These are phyloP conservation scores for Machaerirhynchus nigripectus DNA, from an alignment of 2,113 vertebrate species.

Conservation along the genomic window DNA sequence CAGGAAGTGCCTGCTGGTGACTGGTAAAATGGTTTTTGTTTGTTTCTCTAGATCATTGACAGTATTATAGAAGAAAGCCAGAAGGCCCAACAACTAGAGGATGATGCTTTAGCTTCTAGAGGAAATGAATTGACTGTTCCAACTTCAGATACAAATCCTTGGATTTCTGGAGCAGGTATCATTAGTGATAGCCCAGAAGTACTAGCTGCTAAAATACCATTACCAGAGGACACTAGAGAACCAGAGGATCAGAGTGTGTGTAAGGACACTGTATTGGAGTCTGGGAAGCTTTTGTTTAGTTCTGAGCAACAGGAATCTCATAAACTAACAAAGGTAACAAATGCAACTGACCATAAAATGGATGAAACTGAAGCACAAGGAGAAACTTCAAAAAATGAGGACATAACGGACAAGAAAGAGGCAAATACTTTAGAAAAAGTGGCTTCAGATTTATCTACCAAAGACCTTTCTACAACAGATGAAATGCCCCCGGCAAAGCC, in stretches of 20 bases:
- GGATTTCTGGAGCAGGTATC: slow-evolving; percentile 56
- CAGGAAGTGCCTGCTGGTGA: not conserved
- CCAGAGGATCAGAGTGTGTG: not conserved
- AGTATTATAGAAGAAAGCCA: slow-evolving; percentile 97
- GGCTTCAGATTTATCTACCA: slow-evolving; percentile 60
- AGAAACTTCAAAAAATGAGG: slow-evolving; percentile 19
- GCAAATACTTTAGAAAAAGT: slow-evolving; percentile 76
- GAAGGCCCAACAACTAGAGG: slow-evolving; percentile 78
- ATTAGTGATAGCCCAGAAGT: slow-evolving; percentile 64
- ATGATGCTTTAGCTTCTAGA: slow-evolving; percentile 70
- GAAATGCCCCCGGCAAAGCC: slow-evolving; percentile 84
- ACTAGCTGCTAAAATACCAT: slow-evolving; percentile 43
- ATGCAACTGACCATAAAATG: slow-evolving; percentile 23
- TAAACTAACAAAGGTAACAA: slow-evolving; percentile 25
- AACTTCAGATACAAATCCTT: slow-evolving; percentile 16
- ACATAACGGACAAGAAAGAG: slow-evolving; percentile 60
- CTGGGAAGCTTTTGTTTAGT: slow-evolving; percentile 25
- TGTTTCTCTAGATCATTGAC: slow-evolving; percentile 87
- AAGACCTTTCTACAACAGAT: slow-evolving; percentile 69
- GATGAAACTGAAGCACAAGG: slow-evolving; percentile 33
- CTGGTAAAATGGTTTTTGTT: not conserved
- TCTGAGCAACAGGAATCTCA: slow-evolving; percentile 47
- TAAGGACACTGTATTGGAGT: slow-evolving; percentile 46
- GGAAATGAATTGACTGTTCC: slow-evolving; percentile 44
- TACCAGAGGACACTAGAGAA: slow-evolving; percentile 48